Percentiles rank a stretch among this genome's conserved stretches.
Conservation (phyloP, 2,888 invertebrate genomes). For the Cataglyphis livida region DNA sequence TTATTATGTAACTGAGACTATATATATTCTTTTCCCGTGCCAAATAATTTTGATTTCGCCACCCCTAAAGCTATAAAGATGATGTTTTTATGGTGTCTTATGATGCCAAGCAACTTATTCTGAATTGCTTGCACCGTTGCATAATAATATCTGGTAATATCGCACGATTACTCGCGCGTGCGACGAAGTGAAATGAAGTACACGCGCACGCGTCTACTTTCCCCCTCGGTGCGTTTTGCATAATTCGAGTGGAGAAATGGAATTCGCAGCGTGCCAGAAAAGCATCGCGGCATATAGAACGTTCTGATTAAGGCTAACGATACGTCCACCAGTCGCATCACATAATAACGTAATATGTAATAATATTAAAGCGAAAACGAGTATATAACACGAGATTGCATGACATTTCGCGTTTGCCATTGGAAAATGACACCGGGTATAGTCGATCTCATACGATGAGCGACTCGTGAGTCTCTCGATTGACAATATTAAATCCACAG, state of each 20-base stretch:
- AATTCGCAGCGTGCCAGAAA: slow-evolving; percentile 39
- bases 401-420: slow-evolving; percentile 10
- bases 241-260: slow-evolving; percentile 50
- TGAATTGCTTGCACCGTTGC: neutral
- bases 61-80: neutral
- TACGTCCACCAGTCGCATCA: slow-evolving; percentile 27
- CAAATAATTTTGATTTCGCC: slow-evolving; percentile 2
- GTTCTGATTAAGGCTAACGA: slow-evolving; percentile 53
- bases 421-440: neutral
- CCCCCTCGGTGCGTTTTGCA: slow-evolving; percentile 33
- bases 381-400: slow-evolving; percentile 17
- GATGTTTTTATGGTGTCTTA: neutral
- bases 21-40: neutral
- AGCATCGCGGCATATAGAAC: slow-evolving; percentile 40
- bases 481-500: slow-evolving; percentile 3
- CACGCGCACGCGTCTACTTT: slow-evolving; percentile 33
- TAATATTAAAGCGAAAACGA: slow-evolving; percentile 39
- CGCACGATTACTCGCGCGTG: slow-evolving; percentile 29
- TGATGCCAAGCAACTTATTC: neutral
- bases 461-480: neutral
- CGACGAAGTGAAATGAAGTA: slow-evolving; percentile 5
- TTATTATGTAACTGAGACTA: neutral
- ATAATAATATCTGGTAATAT: slow-evolving; percentile 33
- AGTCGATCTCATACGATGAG: neutral
- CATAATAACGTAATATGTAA: slow-evolving; percentile 46